Conservation (phyloP, 2,797 vertebrate species). For the Dallia pectoralis region DNA sequence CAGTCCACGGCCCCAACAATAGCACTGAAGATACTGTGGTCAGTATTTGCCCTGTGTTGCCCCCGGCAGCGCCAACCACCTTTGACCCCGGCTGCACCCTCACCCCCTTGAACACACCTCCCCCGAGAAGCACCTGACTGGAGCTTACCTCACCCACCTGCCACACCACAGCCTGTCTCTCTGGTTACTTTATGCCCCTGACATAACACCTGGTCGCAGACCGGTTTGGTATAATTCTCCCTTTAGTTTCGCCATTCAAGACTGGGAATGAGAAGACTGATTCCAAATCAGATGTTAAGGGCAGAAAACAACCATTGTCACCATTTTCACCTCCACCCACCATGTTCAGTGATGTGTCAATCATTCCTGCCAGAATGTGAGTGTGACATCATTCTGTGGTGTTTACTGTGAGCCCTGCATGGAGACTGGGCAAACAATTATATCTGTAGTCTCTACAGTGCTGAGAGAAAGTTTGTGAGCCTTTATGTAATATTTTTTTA, state of each 20-base stretch:
- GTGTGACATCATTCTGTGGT: conserved; percentile 8
- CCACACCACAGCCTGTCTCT: background rate
- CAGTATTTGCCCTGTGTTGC: conserved; percentile 25
- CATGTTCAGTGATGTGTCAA: background rate
- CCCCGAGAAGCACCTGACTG: conserved; percentile 10
- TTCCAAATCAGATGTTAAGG: conserved; percentile 7
- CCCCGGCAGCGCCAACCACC: background rate
- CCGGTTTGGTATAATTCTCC: background rate
- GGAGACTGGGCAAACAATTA: background rate
- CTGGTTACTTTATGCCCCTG: conserved; percentile 13
- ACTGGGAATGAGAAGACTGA: background rate
- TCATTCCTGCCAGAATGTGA: background rate
- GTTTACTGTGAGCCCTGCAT: conserved; percentile 11
- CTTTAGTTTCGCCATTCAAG: background rate
- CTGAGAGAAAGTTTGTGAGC: too few species aligned
- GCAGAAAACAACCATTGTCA: conserved; percentile 17
- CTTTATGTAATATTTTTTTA: too few species aligned
- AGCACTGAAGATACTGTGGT: conserved; percentile 30
- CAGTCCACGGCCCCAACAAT: conserved; percentile 22
- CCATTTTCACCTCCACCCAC: conserved; percentile 2
- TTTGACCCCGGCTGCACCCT: conserved; percentile 16
- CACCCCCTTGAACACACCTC: background rate
- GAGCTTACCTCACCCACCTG: conserved; percentile 7
- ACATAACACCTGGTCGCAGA: conserved; percentile 11
- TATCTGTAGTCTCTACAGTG: background rate